Base-by-base conservation (phyloP, 2,888 invertebrate genomes). In the Leptopilina syphax region DNA sequence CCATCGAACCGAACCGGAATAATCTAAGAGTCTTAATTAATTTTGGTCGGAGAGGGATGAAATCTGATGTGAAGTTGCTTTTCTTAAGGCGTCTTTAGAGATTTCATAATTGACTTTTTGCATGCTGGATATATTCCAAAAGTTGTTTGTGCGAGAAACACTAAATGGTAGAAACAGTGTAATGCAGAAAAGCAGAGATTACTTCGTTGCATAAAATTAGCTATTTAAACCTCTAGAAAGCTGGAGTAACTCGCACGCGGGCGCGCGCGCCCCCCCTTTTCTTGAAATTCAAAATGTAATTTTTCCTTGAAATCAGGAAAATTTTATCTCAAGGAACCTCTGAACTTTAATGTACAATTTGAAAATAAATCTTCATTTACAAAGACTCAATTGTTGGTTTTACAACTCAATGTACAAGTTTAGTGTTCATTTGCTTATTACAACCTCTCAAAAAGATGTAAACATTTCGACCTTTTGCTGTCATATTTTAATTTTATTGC, bases 161-260 rank as follows among this genome's bases (percentile, higher is more conserved):
- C 54, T 73, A 57, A 73, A 57, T 73, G 73, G 73, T 24, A 73
- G 73, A 54, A 73, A 34, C 57, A 57, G 12, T 80, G 80, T 80
- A 80, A 82, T 79, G 76, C 79, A 79, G 63, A 76, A 44, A 44
- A 57, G 80, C 54, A 54, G 76, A 77, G 77, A 80, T 82, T 82
- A 82, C 77, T 80, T 82, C 77, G 67, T 80, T 80, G 79, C 79
- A 80, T 82, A 77, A 82, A 82, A 78, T 81, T 76, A 76, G 57
- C 65, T 34, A 57, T 73, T 73, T 73, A 73, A 73, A 73, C 57
- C 57, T 34, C 10, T 24, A 27, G 57, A n/a, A 41, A 73, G 34
- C 57, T 57, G n/a, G 54, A 27, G 54, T 54, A 73, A 34, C 57
- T 9, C 57, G 34, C 41, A 57, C 34, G 34, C 34, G 34, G 34